A percentile compares a stretch with the other conserved stretches of the same genome.
Evolutionary conservation across 2,797 vertebrate genomes (phyloP).

Genomic region (Clamator glandarius): DNA sequence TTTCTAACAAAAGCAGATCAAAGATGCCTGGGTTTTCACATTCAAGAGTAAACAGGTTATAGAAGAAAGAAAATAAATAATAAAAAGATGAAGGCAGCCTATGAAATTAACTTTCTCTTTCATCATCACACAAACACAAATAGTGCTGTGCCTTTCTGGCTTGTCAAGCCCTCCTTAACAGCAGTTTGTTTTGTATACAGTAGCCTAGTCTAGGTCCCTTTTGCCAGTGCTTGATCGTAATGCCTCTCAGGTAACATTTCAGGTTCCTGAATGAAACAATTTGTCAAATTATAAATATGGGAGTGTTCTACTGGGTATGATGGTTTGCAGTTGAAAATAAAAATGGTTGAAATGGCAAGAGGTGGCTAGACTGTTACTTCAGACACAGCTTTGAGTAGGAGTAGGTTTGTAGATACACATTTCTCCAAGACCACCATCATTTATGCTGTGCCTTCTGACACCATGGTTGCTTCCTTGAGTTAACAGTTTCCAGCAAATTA

Average conservation of each 20-base stretch:
- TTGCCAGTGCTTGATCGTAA: background rate
- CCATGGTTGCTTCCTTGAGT: background rate
- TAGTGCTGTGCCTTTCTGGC: background rate
- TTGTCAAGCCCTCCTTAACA: slow-evolving; percentile 1
- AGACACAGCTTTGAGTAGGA: background rate
- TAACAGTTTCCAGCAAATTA: background rate
- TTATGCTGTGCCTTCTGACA: background rate
- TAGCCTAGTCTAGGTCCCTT: background rate
- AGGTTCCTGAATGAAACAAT: background rate
- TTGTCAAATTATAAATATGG: background rate
- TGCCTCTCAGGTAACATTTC: background rate
- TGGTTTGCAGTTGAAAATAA: background rate
- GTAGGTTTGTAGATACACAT: background rate
- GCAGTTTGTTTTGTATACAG: background rate
- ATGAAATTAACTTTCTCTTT: background rate
- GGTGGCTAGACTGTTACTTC: background rate
- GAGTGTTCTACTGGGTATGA: background rate
- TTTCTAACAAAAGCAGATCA: background rate
- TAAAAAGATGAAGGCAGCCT: background rate
- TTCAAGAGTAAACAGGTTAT: background rate
- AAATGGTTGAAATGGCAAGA: background rate
- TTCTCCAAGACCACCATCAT: background rate
- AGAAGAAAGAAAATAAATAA: background rate
- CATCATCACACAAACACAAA: background rate
- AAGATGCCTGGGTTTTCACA: background rate